Conservation (phyloP, 1,140 invertebrate genomes). For the Anastrepha obliqua region DNA sequence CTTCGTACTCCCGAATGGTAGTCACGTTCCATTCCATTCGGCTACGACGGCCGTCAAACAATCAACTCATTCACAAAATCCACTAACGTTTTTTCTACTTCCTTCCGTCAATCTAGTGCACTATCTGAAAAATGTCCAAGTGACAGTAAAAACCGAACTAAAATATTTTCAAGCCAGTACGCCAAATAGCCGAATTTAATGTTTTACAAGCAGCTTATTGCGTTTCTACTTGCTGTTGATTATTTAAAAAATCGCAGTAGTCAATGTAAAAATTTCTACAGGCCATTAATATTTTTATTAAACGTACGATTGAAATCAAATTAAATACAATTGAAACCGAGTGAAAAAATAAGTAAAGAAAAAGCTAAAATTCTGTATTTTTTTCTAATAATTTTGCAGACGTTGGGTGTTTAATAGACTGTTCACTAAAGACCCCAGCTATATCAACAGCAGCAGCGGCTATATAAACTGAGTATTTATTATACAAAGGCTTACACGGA, state of each 20-base stretch:
- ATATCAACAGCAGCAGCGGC: conserved; percentile 39
- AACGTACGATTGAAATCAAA: not conserved
- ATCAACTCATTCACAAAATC: not conserved
- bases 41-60: not conserved
- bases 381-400: conserved; percentile 36
- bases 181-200: not conserved
- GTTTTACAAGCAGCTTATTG: not conserved
- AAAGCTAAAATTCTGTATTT: conserved; percentile 9
- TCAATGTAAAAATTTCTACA: conserved; percentile 27
- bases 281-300: conserved; percentile 29
- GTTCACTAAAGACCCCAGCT: conserved; percentile 50
- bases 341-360: not conserved
- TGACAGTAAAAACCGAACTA: not conserved
- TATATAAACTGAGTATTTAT: conserved; percentile 46
- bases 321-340: not conserved
- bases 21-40: too few species aligned
- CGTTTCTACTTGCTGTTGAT: not conserved
- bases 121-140: not conserved
- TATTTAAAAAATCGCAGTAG: conserved; percentile 1
- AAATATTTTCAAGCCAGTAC: not conserved
- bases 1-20: too few species aligned
- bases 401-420: conserved; percentile 50
- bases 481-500: conserved; percentile 10
- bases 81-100: not conserved
- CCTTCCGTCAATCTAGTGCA: too few species aligned